Evolutionary conservation across 2,888 invertebrate genomes (phyloP).

Genomic region (Dynastes hyllus): DNA sequence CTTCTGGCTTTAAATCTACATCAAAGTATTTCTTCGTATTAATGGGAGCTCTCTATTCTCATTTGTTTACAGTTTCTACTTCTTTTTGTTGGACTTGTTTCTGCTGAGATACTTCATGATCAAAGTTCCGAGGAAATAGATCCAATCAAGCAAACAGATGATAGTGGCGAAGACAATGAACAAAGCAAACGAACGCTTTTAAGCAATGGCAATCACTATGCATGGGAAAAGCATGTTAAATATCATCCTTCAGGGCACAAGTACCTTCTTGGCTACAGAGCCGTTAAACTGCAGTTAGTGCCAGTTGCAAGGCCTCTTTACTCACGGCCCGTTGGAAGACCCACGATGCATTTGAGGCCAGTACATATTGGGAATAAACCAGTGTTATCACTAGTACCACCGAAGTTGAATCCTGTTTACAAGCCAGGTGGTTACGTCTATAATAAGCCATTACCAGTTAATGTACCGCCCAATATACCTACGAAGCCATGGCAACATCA

Average conservation of each 20-base stretch:
- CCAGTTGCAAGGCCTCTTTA: conserved; percentile 51
- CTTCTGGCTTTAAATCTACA: neutral
- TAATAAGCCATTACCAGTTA: conserved; percentile 45
- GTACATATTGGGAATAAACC: conserved; percentile 43
- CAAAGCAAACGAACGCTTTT: conserved; percentile 51
- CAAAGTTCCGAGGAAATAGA: conserved; percentile 47
- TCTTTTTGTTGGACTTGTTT: conserved; percentile 31
- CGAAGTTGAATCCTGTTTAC: conserved; percentile 48
- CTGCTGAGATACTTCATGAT: conserved; percentile 46
- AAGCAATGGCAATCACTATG: conserved; percentile 46
- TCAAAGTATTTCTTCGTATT: neutral
- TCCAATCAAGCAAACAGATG: conserved; percentile 47
- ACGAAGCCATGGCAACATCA: conserved; percentile 48
- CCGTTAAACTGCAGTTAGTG: conserved; percentile 48
- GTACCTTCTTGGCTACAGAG: conserved; percentile 49
- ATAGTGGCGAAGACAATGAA: conserved; percentile 45
- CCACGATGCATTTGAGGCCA: conserved; percentile 35
- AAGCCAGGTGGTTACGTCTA: conserved; percentile 38
- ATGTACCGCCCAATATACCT: conserved; percentile 49
- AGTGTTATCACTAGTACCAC: conserved; percentile 48
- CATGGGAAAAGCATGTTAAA: conserved; percentile 49
- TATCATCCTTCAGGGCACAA: conserved; percentile 49
- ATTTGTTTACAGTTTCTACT: conserved; percentile 36
- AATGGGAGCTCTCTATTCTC: neutral
- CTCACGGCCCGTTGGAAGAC: neutral